Conservation (phyloP, 1,140 invertebrate genomes). For the Drosophila melanogaster region Release_6_plus_ISO1_MT NT_033777.3:21872001-21872500, state of each 20-base stretch:
- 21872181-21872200: too few species aligned
- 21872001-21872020: slow-evolving; percentile 15
- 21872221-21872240: slow-evolving; percentile 22
- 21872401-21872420: slow-evolving; percentile 67
- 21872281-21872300: slow-evolving; percentile 14
- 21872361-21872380: slow-evolving; percentile 38
- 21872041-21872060: slow-evolving; percentile 31
- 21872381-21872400: slow-evolving; percentile 34
- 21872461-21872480: slow-evolving; percentile 68
- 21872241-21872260: slow-evolving; percentile 39
- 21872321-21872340: slow-evolving; percentile 41
- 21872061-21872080: slow-evolving; percentile 37
- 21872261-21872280: slow-evolving; percentile 43
- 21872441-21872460: slow-evolving; percentile 71
- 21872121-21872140: slow-evolving; percentile 66
- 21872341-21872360: slow-evolving; percentile 47
- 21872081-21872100: slow-evolving; percentile 41
- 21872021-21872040: slow-evolving; percentile 41
- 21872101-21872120: slow-evolving; percentile 6
- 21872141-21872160: slow-evolving; percentile 26
- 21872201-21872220: not conserved
- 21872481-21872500: slow-evolving; percentile 56
- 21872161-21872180: too few species aligned
- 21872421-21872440: slow-evolving; percentile 74
- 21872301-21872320: slow-evolving; percentile 67